A percentile compares a stretch with the other conserved stretches of the same genome.
Conservation (phyloP, 2,113 vertebrate species). For the Agapornis roseicollis region DNA sequence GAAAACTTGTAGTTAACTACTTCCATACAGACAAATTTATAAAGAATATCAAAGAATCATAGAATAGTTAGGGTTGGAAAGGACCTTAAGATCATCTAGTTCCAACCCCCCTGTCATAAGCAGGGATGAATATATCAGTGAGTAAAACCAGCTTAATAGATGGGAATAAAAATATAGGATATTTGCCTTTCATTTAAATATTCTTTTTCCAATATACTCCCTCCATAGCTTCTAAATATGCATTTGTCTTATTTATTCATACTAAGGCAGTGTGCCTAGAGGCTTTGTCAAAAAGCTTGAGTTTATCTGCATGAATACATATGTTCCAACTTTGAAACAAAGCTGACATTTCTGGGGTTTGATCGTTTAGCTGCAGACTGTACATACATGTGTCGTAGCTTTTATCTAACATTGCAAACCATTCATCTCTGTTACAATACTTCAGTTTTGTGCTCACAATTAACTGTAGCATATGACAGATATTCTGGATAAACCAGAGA, state of each 20-base stretch:
- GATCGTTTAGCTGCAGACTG: not conserved
- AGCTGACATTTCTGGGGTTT: slow-evolving; percentile 27
- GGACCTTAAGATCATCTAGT: no score
- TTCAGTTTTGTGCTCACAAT: not conserved
- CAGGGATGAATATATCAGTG: no score
- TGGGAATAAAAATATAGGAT: not conserved
- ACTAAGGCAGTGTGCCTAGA: not conserved
- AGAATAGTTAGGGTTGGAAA: no score
- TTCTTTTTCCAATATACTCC: not conserved
- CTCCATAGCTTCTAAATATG: not conserved
- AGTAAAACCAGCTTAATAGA: not conserved
- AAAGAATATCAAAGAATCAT: no score
- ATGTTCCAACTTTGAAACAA: not conserved
- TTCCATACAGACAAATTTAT: not conserved
- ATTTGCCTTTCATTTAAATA: not conserved
- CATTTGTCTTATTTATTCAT: slow-evolving; percentile 2
- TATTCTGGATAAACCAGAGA: not conserved
- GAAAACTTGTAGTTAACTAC: not conserved
- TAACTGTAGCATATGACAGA: not conserved
- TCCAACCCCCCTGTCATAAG: no score
- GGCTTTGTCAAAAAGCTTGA: slow-evolving; percentile 12
- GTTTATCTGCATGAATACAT: not conserved
- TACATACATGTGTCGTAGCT: not conserved
- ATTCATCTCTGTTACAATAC: not conserved
- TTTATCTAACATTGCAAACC: not conserved